Base-by-base conservation (phyloP, 2,888 invertebrate genomes). In the Caradrina kadenii region DNA sequence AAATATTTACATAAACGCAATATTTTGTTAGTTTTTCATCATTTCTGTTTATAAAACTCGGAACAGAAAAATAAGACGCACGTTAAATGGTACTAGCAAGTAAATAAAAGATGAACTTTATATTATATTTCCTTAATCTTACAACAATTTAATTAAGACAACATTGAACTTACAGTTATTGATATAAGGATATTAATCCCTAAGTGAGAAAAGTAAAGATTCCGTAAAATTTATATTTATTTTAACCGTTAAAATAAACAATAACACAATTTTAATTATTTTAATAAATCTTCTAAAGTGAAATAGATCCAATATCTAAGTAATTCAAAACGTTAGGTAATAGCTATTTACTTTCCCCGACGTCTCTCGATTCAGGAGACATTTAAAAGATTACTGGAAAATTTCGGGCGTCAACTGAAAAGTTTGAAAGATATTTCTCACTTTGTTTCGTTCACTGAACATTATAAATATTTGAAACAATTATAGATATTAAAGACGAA, bases 141-240 rank as follows among this genome's bases (percentile, higher is more conserved):
- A 15, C 11, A 62, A 42, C 19, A 45, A 75, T 58, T 77, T 13
- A 66, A 76, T 72, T 26, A 54, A 48, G 62, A 54, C 42, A 19
- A 31, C 39, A 59, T 48, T 72, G 50, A 76, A 72, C 56, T 13
- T 22, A 17, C 8, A n/a, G 35, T 56, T 48, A 49, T 49, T 53
- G 60, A 64, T 62, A 70, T 61, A 31, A 49, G 56, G 15, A n/a
- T 60, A 53, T 65, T 71, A 50, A 19, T 61, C 52, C 8, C 13
- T 8, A 11, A 70, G 6, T n/a, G 39, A 39, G 45, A 15, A 54
- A 49, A 4, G 4, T 49, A 39, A 13, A 21, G 22, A 58, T 50
- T n/a, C 11, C 6, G 21, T n/a, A 31, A 19, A 13, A 42, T 8
- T 31, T 48, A 45, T 49, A 49, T 52, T 50, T 55, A 13, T 21